Evolutionary conservation across 2,888 invertebrate genomes (phyloP), one percentile per base, ranked within the genome.

Genomic region (Hymenopus coronatus): DNA sequence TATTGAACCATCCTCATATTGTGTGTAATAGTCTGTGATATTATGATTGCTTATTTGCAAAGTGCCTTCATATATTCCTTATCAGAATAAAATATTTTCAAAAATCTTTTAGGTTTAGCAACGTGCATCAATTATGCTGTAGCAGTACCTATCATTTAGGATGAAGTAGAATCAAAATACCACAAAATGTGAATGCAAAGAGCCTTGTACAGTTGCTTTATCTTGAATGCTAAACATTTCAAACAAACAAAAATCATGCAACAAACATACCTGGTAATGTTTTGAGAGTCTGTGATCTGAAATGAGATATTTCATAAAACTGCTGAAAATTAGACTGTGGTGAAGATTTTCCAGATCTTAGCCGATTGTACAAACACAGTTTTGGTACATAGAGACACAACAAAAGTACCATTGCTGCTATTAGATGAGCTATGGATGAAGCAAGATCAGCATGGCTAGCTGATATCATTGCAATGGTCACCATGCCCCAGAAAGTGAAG

Each of bases 381-480:
- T 90, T 90, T 27, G 90, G 90, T 83, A 90, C 88, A 84, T 90
- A 90, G 28, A 90, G 86, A 28, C 90, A 90, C 15, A 90, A 87
- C 30, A 90, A 86, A 25, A 90, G 88, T 9, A 88, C 82, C 33
- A 88, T 88, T 54, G 90, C 90, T 4, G 90, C 81, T 28, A 88
- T n/a, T 28, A 90, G 83, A 46, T 90, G 90, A 28, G 90, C 90
- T 28, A 88, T 20, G 4, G 90, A 89, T 9, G 90, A 88, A 14
- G 88, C 90, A 33, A 90, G 82, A 83, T 90, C 90, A 15, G 90
- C 83, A 12, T 89, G 89, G 7, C 54, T 82, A 14, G 90, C 85
- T n/a, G 90, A 82, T 25, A 90, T 28, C 82, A 88, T 88, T 28
- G 88, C 84, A 27, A 90, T 85, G 25, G 89, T 88, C n/a, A 83